Evolutionary conservation across 2,888 invertebrate genomes (phyloP).

Genomic region (Nasonovia ribisnigri): DNA sequence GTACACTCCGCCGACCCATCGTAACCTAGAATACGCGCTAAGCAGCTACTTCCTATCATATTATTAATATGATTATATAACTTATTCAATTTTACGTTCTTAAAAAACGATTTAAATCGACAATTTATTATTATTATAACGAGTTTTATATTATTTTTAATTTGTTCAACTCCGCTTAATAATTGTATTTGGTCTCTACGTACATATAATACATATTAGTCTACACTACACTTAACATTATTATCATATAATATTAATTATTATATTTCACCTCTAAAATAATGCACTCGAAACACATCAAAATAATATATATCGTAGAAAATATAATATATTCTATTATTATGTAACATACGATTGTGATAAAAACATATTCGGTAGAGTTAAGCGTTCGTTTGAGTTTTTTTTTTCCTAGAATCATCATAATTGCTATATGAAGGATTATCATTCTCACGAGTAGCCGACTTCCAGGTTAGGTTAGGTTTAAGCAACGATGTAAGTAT

Average conservation of each 20-base stretch:
- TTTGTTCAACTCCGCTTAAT: neutral
- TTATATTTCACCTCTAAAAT: slow-evolving; percentile 34
- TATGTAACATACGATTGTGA: neutral
- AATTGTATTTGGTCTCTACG: neutral
- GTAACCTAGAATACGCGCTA: neutral
- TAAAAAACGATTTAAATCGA: slow-evolving; percentile 14
- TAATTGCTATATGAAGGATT: neutral
- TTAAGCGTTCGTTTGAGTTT: neutral
- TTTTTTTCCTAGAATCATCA: neutral
- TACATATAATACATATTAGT: neutral
- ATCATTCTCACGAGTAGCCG: neutral
- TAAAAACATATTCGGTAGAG: neutral
- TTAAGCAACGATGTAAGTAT: neutral
- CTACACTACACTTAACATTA: neutral
- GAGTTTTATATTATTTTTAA: neutral
- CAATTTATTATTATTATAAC: slow-evolving; percentile 26
- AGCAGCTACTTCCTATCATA: neutral
- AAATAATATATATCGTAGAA: neutral
- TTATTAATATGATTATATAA: slow-evolving; percentile 4
- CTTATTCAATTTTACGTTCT: neutral
- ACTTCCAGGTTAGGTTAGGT: neutral
- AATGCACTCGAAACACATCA: neutral
- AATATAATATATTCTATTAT: too few species aligned
- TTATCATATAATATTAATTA: neutral
- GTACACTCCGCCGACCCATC: neutral